phyloP scores from a whole-genome alignment of 2,797 vertebrate genomes.

The Siniperca undulata region DNA sequence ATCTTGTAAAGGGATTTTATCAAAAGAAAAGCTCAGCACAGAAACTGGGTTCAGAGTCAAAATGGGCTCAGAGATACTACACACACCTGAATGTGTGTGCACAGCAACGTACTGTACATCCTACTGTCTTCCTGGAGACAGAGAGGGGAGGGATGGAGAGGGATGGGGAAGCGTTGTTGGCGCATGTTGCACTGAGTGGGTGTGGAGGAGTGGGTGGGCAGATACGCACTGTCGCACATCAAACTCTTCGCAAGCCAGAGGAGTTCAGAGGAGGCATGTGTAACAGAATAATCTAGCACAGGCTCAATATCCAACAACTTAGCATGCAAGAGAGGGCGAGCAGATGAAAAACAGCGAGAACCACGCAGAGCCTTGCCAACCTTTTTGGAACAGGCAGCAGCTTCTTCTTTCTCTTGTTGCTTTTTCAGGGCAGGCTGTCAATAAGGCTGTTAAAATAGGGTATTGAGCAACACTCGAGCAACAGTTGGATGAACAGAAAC shows the following conservation, averaged over 20 bases:
- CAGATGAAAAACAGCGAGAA: slow-evolving; percentile 56
- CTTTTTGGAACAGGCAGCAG: slow-evolving; percentile 42
- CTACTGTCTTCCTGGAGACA: slow-evolving; percentile 45
- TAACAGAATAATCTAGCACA: slow-evolving; percentile 50
- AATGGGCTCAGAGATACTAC: slow-evolving; percentile 41
- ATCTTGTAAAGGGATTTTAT: slow-evolving; percentile 51
- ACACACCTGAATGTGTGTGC: slow-evolving; percentile 52
- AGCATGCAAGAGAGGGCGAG: slow-evolving; percentile 63
- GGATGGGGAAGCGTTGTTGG: slow-evolving; percentile 1
- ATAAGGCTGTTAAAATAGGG: slow-evolving; percentile 43
- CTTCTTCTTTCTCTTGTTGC: slow-evolving; percentile 54
- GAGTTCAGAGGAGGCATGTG: slow-evolving; percentile 70
- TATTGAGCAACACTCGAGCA: slow-evolving; percentile 60
- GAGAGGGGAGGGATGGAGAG: slow-evolving; percentile 13
- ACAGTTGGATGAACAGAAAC: slow-evolving; percentile 70
- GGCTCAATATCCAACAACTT: slow-evolving; percentile 59
- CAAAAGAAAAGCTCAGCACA: slow-evolving; percentile 54
- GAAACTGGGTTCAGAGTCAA: slow-evolving; percentile 65
- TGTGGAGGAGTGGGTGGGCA: slow-evolving; percentile 64
- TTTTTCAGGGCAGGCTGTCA: slow-evolving; percentile 57
- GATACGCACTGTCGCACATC: slow-evolving; percentile 70
- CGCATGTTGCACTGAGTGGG: slow-evolving; percentile 56
- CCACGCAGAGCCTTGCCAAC: slow-evolving; percentile 45
- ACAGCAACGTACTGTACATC: slow-evolving; percentile 36
- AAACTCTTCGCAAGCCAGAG: slow-evolving; percentile 67